Base-by-base conservation (phyloP, 2,888 invertebrate species). In the Hypercompe scribonia region DNA sequence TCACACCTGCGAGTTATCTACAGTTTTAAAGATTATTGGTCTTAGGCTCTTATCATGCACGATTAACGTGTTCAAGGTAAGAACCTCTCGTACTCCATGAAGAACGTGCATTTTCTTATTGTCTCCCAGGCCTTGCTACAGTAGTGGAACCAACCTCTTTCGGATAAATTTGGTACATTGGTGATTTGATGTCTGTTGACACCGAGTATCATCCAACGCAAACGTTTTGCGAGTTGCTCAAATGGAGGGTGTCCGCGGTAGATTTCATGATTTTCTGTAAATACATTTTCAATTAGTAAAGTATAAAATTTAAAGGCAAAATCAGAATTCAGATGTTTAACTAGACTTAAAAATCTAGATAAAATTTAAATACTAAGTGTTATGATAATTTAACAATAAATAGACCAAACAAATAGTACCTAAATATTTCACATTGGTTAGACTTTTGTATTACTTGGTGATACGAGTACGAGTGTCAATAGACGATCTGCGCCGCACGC, bases 111-210 rank as follows among this genome's bases (percentile, higher is more conserved):
- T 87, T 98, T 98, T 86, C 97, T 97, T 69, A 98, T 97, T 64
- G 97, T 97, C 82, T 98, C 98, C 98, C 98, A 98, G 1, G 97
- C 97, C 91, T 98, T 97, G 65, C 96, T 96, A 88, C 98, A 97
- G 92, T 97, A 98, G 81, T 98, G 97, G 88, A 97, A 97, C 98
- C 98, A 98, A 84, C 97, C 97, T 88, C 97, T 97, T 90, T 98
- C 98, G 0, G 97, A 97, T 28, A 98, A 93, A 77, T 97, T 96
- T 0, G 94, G 87, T 13, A 97, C 96, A 80, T 97, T 97, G 0
- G 97, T 97, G 80, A 98, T 95, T 64, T 97, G 96, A 87, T 97
- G 97, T 78, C 97, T 96, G 68, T 97, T 96, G 42, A 97, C 96
- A 8, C 98, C 97, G 39, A 97, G 95, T 58, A 98, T 94, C 93